Percentiles rank a stretch among this genome's conserved stretches.
Conservation (phyloP, 1,140 invertebrate species). For the Leptinotarsa lineolata region DNA sequence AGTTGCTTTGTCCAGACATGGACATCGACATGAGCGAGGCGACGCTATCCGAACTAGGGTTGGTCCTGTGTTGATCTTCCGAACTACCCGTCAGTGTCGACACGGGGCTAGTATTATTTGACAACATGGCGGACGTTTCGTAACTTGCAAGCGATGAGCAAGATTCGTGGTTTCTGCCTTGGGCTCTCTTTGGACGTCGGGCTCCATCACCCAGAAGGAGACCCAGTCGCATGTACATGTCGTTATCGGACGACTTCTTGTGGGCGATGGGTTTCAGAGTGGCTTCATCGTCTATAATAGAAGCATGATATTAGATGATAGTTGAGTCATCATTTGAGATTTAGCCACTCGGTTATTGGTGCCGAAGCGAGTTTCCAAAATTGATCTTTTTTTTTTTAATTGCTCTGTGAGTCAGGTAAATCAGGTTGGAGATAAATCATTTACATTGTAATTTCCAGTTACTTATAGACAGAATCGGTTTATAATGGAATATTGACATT, state of each 20-base stretch:
- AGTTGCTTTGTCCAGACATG: slow-evolving; percentile 75
- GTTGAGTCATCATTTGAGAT: not conserved
- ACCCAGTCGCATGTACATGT: slow-evolving; percentile 85
- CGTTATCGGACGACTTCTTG: slow-evolving; percentile 68
- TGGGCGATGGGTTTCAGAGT: slow-evolving; percentile 65
- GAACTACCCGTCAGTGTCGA: slow-evolving; percentile 83
- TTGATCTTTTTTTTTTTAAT: no score
- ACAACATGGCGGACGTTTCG: slow-evolving; percentile 71
- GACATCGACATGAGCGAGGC: slow-evolving; percentile 81
- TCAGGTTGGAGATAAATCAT: no score
- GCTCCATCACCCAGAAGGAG: slow-evolving; percentile 75
- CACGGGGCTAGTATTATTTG: slow-evolving; percentile 84
- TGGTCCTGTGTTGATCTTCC: slow-evolving; percentile 64
- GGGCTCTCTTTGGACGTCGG: slow-evolving; percentile 56
- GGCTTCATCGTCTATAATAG: slow-evolving; percentile 68
- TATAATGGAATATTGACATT: no score
- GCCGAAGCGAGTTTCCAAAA: not conserved
- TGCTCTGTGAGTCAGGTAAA: no score
- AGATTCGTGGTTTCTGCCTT: slow-evolving; percentile 61
- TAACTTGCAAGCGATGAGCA: slow-evolving; percentile 75
- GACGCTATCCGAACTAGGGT: slow-evolving; percentile 73
- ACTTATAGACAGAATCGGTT: no score
- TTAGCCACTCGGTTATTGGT: not conserved
- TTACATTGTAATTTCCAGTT: no score
- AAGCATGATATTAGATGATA: slow-evolving; percentile 12